Evolutionary conservation across 2,888 invertebrate species (phyloP), one percentile per base, ranked within the genome.

Genomic region (Sphecodes monilicornis): DNA sequence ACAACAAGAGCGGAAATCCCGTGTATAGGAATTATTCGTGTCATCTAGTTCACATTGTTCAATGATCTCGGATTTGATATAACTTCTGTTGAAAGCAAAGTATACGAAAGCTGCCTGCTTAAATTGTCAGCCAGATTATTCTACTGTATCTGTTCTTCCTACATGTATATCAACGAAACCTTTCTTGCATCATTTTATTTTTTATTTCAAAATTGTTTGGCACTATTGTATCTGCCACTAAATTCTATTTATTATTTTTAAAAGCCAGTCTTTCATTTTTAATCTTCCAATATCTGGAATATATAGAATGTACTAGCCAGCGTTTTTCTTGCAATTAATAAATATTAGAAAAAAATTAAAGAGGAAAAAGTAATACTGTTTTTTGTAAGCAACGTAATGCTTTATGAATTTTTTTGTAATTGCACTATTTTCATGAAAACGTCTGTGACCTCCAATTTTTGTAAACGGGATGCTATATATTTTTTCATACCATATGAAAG

Each of bases 1-100:
- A 43, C 78, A 57, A 39, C 18, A 64, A 72, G 39, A 16, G 29
- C 46, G 70, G 10, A 39, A 41, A 43, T 70, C 70, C 60, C 4
- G 5, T 41, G 13, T 43, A 22, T 41, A 70, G 2, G 6, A 43
- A 64, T 64, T 64, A 32, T 18, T 36, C 10, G 32, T 16, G 29
- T 29, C 6, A 60, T 29, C 16, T 6, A 60, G 29, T 16, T 29
- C 13, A 60, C 26, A 29, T 26, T 26, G 26, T 60, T 60, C 60
- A 16, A 60, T 60, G 16, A 11, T 66, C n/a, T n/a, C 3, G 3
- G 3, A n/a, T n/a, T n/a, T 54, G 54, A 54, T n/a, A n/a, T 11
- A 54, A 54, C 54, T 11, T n/a, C n/a, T 54, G 3, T n/a, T n/a
- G n/a, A 8, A 54, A 54, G n/a, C n/a, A 8, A 22, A 32, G 29